Evolutionary conservation across 1,140 invertebrate species (phyloP), one percentile per base, ranked within the genome.

Genomic region (Eupeodes corollae): DNA sequence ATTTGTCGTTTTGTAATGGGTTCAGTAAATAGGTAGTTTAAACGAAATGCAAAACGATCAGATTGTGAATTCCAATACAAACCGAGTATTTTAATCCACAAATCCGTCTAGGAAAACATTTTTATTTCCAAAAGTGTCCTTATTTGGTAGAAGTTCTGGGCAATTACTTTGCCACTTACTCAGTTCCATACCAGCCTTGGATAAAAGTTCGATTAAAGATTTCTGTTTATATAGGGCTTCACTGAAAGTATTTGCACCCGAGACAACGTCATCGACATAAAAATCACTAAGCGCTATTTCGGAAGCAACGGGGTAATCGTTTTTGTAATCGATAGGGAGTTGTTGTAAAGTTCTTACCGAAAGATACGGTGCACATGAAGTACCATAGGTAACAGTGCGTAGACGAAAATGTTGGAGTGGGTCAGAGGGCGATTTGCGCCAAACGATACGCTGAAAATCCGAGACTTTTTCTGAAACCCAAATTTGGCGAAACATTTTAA

Each of bases 81-180:
- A 39, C 18, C 37, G 8, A 16, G 37, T 8, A 8, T 39, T 6
- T 13, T 16, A 34, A n/a, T 34, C 9, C 33, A 9, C n/a, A 10
- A 34, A 34, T n/a, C 33, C 9, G 33, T 34, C 9, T 10, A 9
- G 33, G n/a, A 10, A 10, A n/a, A 34, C 9, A 9, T 43, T n/a
- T 5, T 19, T 18, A 26, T 18, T 16, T 14, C n/a, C n/a, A 14
- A n/a, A 14, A 39, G 8, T 6, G 37, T 16, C n/a, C 8, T 39
- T 47, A 9, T n/a, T 6, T 19, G 34, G 11, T 32, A 66, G 40
- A 8, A 61, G 15, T 19, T 47, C 41, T 6, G 15, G 11, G 33
- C 38, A 42, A 48, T 67, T 70, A 0, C 56, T 57, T 3, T 45
- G 47, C 66, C 69, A 73, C 59, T 72, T 71, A 33, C 61, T 50